Evolutionary conservation across 2,113 vertebrate species (phyloP).

Genomic region (Carassius auratus): DNA sequence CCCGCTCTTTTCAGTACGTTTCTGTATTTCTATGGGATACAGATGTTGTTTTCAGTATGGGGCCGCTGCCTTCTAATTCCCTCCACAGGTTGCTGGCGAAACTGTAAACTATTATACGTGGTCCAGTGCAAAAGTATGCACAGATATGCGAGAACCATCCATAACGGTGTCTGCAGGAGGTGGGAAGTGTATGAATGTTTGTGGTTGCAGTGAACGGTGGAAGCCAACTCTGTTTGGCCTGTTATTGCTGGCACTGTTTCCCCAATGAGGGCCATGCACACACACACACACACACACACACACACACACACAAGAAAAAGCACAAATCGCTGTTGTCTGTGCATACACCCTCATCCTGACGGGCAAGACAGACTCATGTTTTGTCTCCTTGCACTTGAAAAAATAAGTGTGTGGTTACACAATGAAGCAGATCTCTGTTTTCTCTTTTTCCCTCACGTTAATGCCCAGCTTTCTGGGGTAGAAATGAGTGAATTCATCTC

Average conservation of each 20-base stretch:
- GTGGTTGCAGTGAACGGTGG: slow-evolving; percentile 83
- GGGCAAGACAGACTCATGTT: slow-evolving; percentile 92
- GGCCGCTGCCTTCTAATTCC: slow-evolving; percentile 52
- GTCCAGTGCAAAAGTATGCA: slow-evolving; percentile 78
- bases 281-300: no score
- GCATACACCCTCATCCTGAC: slow-evolving; percentile 84
- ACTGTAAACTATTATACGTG: slow-evolving; percentile 78
- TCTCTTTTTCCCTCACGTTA: slow-evolving; percentile 77
- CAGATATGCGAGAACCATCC: slow-evolving; percentile 82
- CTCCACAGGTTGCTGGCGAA: slow-evolving; percentile 74
- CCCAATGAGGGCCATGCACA: slow-evolving; percentile 72
- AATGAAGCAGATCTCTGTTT: slow-evolving; percentile 79
- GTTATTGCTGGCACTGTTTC: slow-evolving; percentile 88
- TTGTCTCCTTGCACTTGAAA: slow-evolving; percentile 87
- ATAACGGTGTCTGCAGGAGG: slow-evolving; percentile 83
- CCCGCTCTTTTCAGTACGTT: slow-evolving; percentile 16
- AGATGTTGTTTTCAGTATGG: slow-evolving; percentile 55
- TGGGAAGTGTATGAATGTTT: slow-evolving; percentile 78
- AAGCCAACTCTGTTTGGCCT: slow-evolving; percentile 80
- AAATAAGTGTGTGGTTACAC: slow-evolving; percentile 91
- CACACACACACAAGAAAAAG: background rate
- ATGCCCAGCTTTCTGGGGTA: slow-evolving; percentile 93
- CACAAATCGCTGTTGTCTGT: slow-evolving; percentile 53
- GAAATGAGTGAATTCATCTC: slow-evolving; percentile 99
- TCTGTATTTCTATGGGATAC: slow-evolving; percentile 56